Base-by-base conservation (phyloP, 2,113 vertebrate genomes). In the Polyodon spathula region DNA sequence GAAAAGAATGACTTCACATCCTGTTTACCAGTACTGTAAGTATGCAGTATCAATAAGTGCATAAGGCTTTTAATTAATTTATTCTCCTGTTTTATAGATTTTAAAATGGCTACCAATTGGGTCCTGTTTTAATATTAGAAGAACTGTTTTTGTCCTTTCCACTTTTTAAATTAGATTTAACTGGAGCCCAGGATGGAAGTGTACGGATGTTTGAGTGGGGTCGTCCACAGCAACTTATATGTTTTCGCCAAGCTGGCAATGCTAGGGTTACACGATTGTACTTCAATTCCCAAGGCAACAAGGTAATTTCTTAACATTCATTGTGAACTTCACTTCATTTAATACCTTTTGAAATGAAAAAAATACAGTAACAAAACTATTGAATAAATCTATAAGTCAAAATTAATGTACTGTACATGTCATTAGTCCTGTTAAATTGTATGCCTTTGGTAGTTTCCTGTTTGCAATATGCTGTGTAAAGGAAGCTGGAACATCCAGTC, bases 131-230 rank as follows among this genome's bases (percentile, higher is more conserved):
- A n/a, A n/a, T n/a, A n/a, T n/a, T n/a, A n/a, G n/a, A n/a, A n/a
- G n/a, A n/a, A n/a, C n/a, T n/a, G n/a, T n/a, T n/a, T n/a, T n/a
- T n/a, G n/a, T n/a, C 43, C 12, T 7, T 44, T 12, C 1, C n/a
- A n/a, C 12, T 44, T 57, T 61, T 62, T 63, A 6, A 2, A 40
- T 61, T 66, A 99, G 96, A 99, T 76, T 91, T 99, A 68, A 99
- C 96, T 0, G 96, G 96, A 40, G 96, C 95, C 63, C 96, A 99
- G 68, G 96, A 99, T 14, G 96, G 96, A 27, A 98, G 95, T 0
- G 94, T 99, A 4, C 85, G 96, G 11, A 97, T 99, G 96, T 99
- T 99, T 74, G 96, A 99, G 44, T 99, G 96, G 96, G 93, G 90
- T 37, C 85, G 95, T 38, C 95, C 96, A 1, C 94, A 99, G 76